These are phyloP conservation scores for Calcarius lapponicus DNA, from an alignment of 2,797 vertebrate genomes.

Conservation along the genomic window DNA sequence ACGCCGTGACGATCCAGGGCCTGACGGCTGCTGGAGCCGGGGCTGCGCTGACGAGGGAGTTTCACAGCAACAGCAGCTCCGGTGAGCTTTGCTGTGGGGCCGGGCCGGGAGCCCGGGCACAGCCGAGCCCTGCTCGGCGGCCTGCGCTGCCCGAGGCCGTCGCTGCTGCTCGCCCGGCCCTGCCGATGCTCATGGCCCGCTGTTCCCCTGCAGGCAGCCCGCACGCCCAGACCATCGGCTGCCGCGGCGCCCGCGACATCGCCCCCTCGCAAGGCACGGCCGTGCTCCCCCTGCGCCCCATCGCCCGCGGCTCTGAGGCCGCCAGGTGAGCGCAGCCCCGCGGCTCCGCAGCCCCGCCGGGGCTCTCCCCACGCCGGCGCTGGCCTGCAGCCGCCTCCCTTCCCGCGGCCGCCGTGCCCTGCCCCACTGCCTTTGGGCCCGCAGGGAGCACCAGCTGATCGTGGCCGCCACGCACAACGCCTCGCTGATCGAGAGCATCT, in stretches of 20 bases:
- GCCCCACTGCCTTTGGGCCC: neutral
- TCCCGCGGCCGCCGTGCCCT: rapidly evolving
- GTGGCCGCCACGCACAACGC: neutral
- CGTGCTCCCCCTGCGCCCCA: neutral
- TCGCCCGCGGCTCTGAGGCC: neutral
- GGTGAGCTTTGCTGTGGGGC: neutral
- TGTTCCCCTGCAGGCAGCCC: neutral
- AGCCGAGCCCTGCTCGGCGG: neutral
- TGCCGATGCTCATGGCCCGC: neutral
- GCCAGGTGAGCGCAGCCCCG: neutral
- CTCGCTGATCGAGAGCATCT: neutral
- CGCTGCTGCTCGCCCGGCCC: neutral
- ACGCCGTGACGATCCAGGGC: neutral
- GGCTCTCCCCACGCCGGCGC: too few relatives aligned
- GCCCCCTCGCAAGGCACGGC: neutral
- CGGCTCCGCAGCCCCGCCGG: too few relatives aligned
- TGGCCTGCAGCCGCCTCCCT: neutral
- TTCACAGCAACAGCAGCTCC: neutral
- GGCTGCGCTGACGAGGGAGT: neutral
- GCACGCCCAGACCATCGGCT: neutral
- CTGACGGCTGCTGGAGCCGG: neutral
- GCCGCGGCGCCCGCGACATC: neutral
- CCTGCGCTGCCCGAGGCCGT: too few relatives aligned
- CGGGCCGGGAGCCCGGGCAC: rapidly evolving
- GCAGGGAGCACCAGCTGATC: slow-evolving; percentile 38